Percentiles rank a stretch among this genome's conserved stretches.
phyloP scores from a whole-genome alignment of 2,797 vertebrate genomes.

The Eulemur mongoz region DNA sequence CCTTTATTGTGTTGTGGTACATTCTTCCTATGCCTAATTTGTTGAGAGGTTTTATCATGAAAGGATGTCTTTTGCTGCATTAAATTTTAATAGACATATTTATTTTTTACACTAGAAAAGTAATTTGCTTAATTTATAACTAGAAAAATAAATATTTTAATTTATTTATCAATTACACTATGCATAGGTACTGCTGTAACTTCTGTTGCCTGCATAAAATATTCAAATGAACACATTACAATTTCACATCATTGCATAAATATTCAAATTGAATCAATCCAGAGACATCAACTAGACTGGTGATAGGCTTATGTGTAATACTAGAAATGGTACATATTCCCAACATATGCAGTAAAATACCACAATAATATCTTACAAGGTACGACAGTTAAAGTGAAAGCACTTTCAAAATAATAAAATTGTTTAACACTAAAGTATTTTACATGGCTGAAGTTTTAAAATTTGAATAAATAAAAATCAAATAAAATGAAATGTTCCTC shows the following conservation, averaged over 20 bases:
- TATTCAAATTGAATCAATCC: background rate
- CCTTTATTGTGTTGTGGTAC: background rate
- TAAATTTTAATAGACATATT: background rate
- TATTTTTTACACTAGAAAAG: conserved; percentile 6
- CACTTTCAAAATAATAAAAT: background rate
- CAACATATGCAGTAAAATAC: background rate
- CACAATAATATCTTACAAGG: background rate
- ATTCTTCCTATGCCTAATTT: background rate
- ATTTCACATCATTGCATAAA: background rate
- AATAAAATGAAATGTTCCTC: background rate
- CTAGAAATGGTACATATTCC: background rate
- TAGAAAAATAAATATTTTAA: background rate
- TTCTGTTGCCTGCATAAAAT: background rate
- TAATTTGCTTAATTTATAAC: background rate
- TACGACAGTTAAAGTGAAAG: background rate
- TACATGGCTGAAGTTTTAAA: background rate
- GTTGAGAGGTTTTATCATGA: background rate
- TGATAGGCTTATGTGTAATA: background rate
- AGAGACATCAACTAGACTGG: background rate
- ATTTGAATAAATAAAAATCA: background rate
- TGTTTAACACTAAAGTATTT: background rate
- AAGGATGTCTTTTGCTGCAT: background rate
- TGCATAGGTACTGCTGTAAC: background rate
- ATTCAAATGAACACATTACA: background rate
- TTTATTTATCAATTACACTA: background rate